Percentiles rank a stretch among this genome's conserved stretches.
These are phyloP conservation scores for Hippoglossus hippoglossus DNA, from an alignment of 2,797 vertebrate genomes.

Conservation along the genomic window DNA sequence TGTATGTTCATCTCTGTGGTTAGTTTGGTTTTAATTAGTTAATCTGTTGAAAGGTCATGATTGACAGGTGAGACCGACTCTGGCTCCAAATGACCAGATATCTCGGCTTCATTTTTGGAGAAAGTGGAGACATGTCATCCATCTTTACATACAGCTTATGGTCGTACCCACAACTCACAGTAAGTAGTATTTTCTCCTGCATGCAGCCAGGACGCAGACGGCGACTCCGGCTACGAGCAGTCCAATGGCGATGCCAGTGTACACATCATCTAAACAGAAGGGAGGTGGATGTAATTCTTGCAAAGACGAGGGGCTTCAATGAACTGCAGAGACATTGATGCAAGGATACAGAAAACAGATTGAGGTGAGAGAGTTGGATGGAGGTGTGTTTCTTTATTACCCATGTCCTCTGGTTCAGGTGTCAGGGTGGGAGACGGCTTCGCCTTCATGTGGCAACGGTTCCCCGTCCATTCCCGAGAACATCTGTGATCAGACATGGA, in stretches of 20 bases:
- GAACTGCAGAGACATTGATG: conserved; percentile 27
- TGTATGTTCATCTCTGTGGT: too few relatives aligned
- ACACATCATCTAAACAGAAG: conserved; percentile 66
- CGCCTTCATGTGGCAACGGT: conserved; percentile 86
- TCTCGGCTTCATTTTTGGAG: too few relatives aligned
- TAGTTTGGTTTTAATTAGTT: too few relatives aligned
- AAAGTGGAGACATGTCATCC: too few relatives aligned
- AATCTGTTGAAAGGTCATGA: too few relatives aligned
- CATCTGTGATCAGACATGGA: conserved; percentile 81
- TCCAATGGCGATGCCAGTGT: conserved; percentile 80
- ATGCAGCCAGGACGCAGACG: conserved; percentile 71
- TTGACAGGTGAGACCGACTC: too few relatives aligned
- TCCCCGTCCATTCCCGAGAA: conserved; percentile 87
- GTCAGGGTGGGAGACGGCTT: conserved; percentile 63
- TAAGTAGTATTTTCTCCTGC: conserved; percentile 52
- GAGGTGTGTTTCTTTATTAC: conserved; percentile 56
- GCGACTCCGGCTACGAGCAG: conserved; percentile 71
- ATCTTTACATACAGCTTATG: too few relatives aligned
- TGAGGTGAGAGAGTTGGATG: conserved; percentile 44
- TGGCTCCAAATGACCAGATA: too few relatives aligned
- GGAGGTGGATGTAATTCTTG: background rate
- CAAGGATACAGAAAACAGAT: conserved; percentile 29
- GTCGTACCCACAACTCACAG: conserved; percentile 66
- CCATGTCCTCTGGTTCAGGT: conserved; percentile 61
- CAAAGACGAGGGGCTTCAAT: conserved; percentile 9